Evolutionary conservation across 2,888 invertebrate species (phyloP), one percentile per base, ranked within the genome.

Genomic region (Liodrosophila aerea): DNA sequence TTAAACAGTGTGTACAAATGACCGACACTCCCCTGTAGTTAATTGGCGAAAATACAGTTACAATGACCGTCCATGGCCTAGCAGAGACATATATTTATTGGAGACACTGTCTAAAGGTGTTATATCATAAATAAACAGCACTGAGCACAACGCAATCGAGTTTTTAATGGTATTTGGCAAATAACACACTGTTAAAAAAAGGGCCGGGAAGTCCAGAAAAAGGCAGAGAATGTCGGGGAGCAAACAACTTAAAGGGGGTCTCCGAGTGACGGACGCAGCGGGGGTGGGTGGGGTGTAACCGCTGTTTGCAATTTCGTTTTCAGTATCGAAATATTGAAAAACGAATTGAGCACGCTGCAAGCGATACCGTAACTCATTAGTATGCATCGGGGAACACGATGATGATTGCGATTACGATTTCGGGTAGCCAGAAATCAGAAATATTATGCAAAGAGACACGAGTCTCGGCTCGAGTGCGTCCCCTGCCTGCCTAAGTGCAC

Each of bases 41-140:
- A 22, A 15, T 12, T 27, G n/a, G 12, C n/a, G 22, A 39, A 15
- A 29, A 37, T 53, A 13, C 43, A 40, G 61, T 60, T 57, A 22
- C 78, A 80, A 72, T 83, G 81, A 83, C 81, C 76, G 84, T 61
- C 72, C 80, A 39, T 82, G 80, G 80, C 76, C 80, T 59, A 76
- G 72, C 60, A 59, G 22, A 27, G 15, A n/a, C 16, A 39, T 39
- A 33, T 33, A 37, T 31, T 56, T 59, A 53, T 59, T 52, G 43
- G 53, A 41, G 39, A n/a, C 41, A 52, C n/a, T 56, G 54, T 51
- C 54, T 51, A 40, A 40, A 61, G 39, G 45, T 51, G 71, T 81
- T 81, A 81, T 69, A 61, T 76, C 85, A 81, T 85, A 77, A 72
- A 72, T 62, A 57, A 83, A 39, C 63, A 63, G 46, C 33, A 7